Conservation (phyloP, 1,140 invertebrate genomes). For the Leucophenga varia region DNA sequence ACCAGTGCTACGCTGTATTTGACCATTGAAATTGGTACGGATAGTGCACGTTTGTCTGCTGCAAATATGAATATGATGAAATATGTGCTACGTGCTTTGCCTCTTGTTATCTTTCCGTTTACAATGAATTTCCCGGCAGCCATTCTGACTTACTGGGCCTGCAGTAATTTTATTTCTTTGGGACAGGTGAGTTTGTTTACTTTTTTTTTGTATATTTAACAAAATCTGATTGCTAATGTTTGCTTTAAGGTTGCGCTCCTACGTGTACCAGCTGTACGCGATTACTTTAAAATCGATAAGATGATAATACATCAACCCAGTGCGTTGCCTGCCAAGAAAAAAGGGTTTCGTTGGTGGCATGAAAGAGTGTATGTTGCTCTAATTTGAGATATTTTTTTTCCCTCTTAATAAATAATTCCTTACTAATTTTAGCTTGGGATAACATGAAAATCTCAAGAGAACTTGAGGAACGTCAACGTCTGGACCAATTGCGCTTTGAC, state of each 20-base stretch:
- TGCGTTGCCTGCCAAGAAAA: slow-evolving; percentile 65
- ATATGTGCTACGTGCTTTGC: slow-evolving; percentile 73
- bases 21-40: slow-evolving; percentile 85
- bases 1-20: slow-evolving; percentile 77
- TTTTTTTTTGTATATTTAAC: neutral
- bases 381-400: too few species aligned
- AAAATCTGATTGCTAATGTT: neutral
- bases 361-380: slow-evolving; percentile 73
- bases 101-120: slow-evolving; percentile 81
- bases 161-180: slow-evolving; percentile 86
- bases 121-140: slow-evolving; percentile 87
- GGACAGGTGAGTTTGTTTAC: slow-evolving; percentile 60
- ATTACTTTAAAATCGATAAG: slow-evolving; percentile 77
- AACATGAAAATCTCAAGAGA: slow-evolving; percentile 81
- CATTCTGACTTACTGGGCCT: slow-evolving; percentile 87
- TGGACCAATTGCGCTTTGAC: slow-evolving; percentile 78
- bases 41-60: slow-evolving; percentile 66
- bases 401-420: neutral
- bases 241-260: slow-evolving; percentile 66
- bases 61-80: slow-evolving; percentile 70
- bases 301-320: slow-evolving; percentile 62
- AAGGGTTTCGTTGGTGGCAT: slow-evolving; percentile 77
- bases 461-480: slow-evolving; percentile 71
- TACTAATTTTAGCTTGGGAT: slow-evolving; percentile 67
- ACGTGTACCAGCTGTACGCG: slow-evolving; percentile 71